Evolutionary conservation across 2,888 invertebrate species (phyloP).

Genomic region (Torymus auratus): DNA sequence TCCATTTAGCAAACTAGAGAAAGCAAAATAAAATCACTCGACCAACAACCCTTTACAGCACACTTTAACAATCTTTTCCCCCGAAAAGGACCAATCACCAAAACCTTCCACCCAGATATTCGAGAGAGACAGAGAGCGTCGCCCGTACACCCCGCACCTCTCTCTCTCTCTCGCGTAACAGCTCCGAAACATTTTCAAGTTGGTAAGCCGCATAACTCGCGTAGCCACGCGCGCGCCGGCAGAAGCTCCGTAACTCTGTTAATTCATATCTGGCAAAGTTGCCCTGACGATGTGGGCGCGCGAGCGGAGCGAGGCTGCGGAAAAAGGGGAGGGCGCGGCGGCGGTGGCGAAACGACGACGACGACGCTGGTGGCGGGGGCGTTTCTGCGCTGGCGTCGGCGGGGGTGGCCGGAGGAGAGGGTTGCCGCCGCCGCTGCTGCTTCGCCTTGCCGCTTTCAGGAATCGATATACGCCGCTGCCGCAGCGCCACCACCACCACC

Average conservation of each 20-base stretch:
- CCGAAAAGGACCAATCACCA: slow-evolving; percentile 22
- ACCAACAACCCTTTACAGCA: too few species aligned
- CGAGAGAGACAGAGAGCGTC: slow-evolving; percentile 3
- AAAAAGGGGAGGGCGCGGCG: slow-evolving; percentile 58
- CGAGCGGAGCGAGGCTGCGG: slow-evolving; percentile 47
- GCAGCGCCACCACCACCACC: slow-evolving; percentile 65
- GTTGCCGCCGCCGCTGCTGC: slow-evolving; percentile 13
- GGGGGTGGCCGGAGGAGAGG: slow-evolving; percentile 1
- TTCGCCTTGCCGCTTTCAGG: slow-evolving; percentile 71
- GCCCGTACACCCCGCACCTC: slow-evolving; percentile 10
- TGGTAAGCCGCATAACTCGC: slow-evolving; percentile 73
- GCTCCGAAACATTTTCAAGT: slow-evolving; percentile 70
- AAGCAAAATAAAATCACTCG: too few species aligned
- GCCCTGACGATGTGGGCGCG: slow-evolving; percentile 59
- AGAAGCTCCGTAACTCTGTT: slow-evolving; percentile 73
- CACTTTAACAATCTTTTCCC: too few species aligned
- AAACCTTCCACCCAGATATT: not conserved
- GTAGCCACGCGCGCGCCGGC: slow-evolving; percentile 60
- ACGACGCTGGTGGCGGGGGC: slow-evolving; percentile 49
- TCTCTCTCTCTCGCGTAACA: slow-evolving; percentile 48
- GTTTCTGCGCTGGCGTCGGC: slow-evolving; percentile 44
- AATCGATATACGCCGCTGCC: slow-evolving; percentile 72
- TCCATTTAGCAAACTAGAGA: too few species aligned
- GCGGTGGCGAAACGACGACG: slow-evolving; percentile 59
- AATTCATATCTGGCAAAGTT: slow-evolving; percentile 76